Conservation (phyloP, 2,113 vertebrate genomes). For the Smithornis capensis region DNA sequence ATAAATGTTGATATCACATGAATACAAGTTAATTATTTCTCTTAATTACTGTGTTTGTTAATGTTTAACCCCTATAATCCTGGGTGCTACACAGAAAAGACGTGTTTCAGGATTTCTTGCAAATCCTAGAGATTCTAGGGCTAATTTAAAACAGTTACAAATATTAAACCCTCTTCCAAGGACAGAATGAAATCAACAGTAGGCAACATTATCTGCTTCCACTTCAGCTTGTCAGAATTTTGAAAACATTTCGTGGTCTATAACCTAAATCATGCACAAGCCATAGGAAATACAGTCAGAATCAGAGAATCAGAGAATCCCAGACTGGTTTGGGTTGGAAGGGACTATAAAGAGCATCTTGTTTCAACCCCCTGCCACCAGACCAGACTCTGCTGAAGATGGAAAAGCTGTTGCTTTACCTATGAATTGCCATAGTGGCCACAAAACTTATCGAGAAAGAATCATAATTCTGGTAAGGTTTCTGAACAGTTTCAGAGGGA, state of each 20-base stretch:
- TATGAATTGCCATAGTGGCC: not conserved
- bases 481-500: not conserved
- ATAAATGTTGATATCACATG: not conserved
- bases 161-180: not conserved
- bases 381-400: not conserved
- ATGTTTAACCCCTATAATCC: not conserved
- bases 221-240: not conserved
- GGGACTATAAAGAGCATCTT: not conserved
- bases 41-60: not conserved
- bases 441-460: not conserved
- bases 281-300: not conserved
- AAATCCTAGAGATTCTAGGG: not conserved
- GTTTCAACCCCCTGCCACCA: not conserved
- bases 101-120: not conserved
- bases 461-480: not conserved
- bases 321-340: not conserved
- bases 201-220: not conserved
- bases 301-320: not conserved
- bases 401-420: not conserved
- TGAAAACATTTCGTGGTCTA: not conserved
- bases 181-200: not conserved
- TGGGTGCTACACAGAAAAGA: not conserved
- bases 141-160: not conserved
- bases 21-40: not conserved
- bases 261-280: not conserved